Base-by-base conservation (phyloP, 37 sponge, comb jelly and placozoan species). In the Cladorhizidae sp. region DNA sequence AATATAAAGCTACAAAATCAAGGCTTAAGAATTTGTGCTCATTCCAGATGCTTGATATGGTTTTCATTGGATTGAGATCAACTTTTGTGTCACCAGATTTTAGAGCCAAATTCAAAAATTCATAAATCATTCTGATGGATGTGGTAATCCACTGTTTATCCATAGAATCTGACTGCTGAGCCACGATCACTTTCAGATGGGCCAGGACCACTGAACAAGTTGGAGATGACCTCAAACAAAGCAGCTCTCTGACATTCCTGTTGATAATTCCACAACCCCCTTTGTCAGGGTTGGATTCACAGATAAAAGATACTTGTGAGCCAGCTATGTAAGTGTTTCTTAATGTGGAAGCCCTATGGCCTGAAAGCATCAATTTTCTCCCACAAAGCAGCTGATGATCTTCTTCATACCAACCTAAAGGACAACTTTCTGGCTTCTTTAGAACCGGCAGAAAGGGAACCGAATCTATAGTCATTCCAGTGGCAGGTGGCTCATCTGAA, bases 391-490 rank as follows among this genome's bases (percentile, higher is more conserved):
- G 76, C 1, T 68, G 37, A 18, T 76, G 37, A 1, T 54, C 41
- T 14, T 83, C 84, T 41, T 84, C 89, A 56, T 64, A 42, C 89
- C 89, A 89, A 21, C 65, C 38, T 15, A 89, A 55, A 32, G 74
- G 78, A 71, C 78, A 89, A 2, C 55, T 45, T 22, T 65, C 61
- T 40, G 90, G 85, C 70, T 85, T 90, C 21, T 61, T 67, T 31
- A 85, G 7, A 3, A 90, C 90, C 38, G 90, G 90, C 0, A 93
- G 38, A 58, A 93, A 93, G 8, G 85, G 85, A 20, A 92, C 31
- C 1, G 32, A 37, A 2, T 72, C 50, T 45, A 78, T 31, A 14
- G 38, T 68, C 21, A 20, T 31, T 28, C 41, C 38, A 68, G 3
- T 6, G n/a, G 3, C 22, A 9, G 50, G 51, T 49, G 51, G 33